Evolutionary conservation across 2,888 invertebrate genomes (phyloP).

Genomic region (Phyllotreta striolata): DNA sequence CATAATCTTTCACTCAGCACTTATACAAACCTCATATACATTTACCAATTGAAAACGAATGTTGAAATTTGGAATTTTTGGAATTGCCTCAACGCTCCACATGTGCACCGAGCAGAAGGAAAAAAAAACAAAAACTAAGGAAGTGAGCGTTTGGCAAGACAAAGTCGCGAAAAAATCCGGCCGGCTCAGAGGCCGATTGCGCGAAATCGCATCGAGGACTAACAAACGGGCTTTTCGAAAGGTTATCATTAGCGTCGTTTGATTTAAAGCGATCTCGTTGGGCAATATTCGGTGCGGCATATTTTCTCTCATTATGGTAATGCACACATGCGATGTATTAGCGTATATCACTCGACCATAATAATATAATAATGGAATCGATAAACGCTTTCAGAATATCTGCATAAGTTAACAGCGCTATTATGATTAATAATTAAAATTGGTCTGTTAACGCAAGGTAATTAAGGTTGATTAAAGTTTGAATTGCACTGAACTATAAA

Average conservation of each 20-base stretch:
- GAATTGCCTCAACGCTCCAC: no score
- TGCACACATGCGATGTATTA: constrained; percentile 6
- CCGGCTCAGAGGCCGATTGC: constrained; percentile 11
- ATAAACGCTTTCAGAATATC: constrained; percentile 12
- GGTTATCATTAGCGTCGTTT: constrained; percentile 17
- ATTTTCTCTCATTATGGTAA: constrained; percentile 23
- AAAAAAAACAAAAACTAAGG: background rate
- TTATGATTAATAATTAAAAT: no score
- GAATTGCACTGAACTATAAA: no score
- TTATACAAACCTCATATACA: no score
- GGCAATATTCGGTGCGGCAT: constrained; percentile 8
- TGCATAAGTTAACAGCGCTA: constrained; percentile 7
- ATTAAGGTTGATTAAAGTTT: no score
- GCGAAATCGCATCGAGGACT: constrained; percentile 1
- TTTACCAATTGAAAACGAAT: no score
- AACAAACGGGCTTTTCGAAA: constrained; percentile 7
- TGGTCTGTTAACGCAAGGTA: no score
- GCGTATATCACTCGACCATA: background rate
- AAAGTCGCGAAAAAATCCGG: constrained; percentile 3
- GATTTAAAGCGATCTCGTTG: constrained; percentile 3
- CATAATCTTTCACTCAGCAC: no score
- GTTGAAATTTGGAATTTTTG: no score
- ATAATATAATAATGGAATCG: constrained; percentile 4
- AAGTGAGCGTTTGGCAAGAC: constrained; percentile 10
- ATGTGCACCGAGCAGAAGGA: no score